Base-by-base conservation (phyloP, 1,140 invertebrate genomes). In the Pinna nobilis region DNA sequence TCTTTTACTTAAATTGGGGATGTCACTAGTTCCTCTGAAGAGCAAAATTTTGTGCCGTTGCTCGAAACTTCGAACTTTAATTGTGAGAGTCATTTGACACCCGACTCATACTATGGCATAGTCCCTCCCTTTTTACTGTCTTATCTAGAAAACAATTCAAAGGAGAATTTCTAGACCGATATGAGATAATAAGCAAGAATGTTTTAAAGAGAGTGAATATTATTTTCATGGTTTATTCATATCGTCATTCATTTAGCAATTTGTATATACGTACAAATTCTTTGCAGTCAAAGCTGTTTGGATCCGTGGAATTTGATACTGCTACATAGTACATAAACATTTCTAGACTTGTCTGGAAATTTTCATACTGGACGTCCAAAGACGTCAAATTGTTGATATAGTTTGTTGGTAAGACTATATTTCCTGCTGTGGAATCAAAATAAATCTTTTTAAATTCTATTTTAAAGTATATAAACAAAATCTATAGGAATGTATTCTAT, bases 311-410 rank as follows among this genome's bases (percentile, higher is more conserved):
- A 37, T 69, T 74, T 5, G 82, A 80, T n/a, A 81, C 30, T 4
- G 75, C 82, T 18, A 80, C 70, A 47, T 80, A 80, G 44, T 83
- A 83, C 49, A 80, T 57, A 53, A 82, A 68, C 30, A 83, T 79
- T 4, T 69, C 80, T 4, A 82, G 63, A 7, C 75, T 41, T 7
- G 82, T 78, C 7, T 65, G 60, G 50, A 80, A 83, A 11, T 63
- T 68, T 49, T 78, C 61, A 75, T 78, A 83, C 20, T 67, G 55
- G 9, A 81, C 37, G 3, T 75, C 65, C 9, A 83, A 1, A 23
- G 57, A 28, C 5, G 28, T 55, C 32, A 72, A 33, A 30, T 39
- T 64, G 61, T 49, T 70, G 1, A 79, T 32, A 53, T 63, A 83
- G 5, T 67, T 11, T 30, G 37, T 55, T 81, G 65, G 2, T 35